Conservation (phyloP, 2,113 vertebrate species). For the Hiodon tergisus region DNA sequence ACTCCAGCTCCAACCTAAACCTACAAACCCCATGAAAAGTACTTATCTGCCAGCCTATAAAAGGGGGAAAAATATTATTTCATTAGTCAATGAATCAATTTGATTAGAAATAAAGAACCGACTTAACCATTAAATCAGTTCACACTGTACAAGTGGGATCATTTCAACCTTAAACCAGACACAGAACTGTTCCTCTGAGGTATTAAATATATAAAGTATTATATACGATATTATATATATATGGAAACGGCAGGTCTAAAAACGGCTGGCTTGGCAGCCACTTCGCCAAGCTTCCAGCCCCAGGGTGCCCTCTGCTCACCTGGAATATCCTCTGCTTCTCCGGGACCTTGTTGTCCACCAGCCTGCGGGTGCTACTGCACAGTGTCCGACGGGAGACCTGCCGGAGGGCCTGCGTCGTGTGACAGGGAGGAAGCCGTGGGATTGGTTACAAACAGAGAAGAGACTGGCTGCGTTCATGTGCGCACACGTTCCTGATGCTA, state of each 20-base stretch:
- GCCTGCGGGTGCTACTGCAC: slow-evolving; percentile 66
- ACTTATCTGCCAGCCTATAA: slow-evolving; percentile 32
- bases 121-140: slow-evolving; percentile 2
- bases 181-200: too few species aligned
- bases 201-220: not conserved
- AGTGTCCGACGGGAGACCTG: slow-evolving; percentile 72
- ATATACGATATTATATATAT: not conserved
- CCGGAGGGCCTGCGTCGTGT: slow-evolving; percentile 64
- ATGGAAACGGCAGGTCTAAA: too few species aligned
- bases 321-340: slow-evolving; percentile 85
- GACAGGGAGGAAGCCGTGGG: not conserved
- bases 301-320: slow-evolving; percentile 55
- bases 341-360: slow-evolving; percentile 67
- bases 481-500: too few species aligned
- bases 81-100: not conserved
- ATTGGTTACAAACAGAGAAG: too few species aligned
- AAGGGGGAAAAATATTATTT: slow-evolving; percentile 7
- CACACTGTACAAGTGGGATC: not conserved
- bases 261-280: not conserved
- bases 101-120: slow-evolving; percentile 18
- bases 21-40: not conserved
- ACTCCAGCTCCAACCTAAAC: slow-evolving; percentile 4
- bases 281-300: not conserved
- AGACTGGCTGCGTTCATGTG: too few species aligned
- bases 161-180: too few species aligned